Conservation (phyloP, 2,888 invertebrate species). For the Rosalia funebris region DNA sequence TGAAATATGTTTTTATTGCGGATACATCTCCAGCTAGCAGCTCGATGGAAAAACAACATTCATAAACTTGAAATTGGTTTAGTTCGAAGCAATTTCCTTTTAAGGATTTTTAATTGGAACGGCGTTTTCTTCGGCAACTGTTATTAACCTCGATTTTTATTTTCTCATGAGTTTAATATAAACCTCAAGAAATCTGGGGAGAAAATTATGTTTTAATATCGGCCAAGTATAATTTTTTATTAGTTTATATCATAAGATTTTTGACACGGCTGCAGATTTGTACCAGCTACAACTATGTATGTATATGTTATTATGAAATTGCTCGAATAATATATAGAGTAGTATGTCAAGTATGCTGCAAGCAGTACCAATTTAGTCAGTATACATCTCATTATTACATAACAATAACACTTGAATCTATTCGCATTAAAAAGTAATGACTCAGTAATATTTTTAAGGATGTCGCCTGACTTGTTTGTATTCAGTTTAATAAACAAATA, state of each 20-base stretch:
- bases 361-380: constrained; percentile 8
- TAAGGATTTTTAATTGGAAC: constrained; percentile 12
- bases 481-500: neutral
- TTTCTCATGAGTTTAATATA: neutral
- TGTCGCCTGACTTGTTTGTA: constrained; percentile 1
- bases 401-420: constrained; percentile 2
- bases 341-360: constrained; percentile 3
- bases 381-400: constrained; percentile 7
- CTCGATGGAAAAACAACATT: constrained; percentile 1
- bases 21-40: no score
- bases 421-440: no score
- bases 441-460: constrained; percentile 1
- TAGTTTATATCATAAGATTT: no score
- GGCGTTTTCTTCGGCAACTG: neutral
- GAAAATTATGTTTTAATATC: no score
- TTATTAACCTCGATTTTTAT: constrained; percentile 10
- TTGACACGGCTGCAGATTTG: no score
- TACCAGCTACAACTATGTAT: no score
- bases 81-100: constrained; percentile 10
- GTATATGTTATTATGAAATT: neutral
- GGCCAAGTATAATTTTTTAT: no score
- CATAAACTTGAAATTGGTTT: constrained; percentile 1
- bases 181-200: neutral
- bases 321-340: neutral
- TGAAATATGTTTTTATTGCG: no score